Base-by-base conservation (phyloP, 2,797 vertebrate genomes). In the Dipus sagitta region DNA sequence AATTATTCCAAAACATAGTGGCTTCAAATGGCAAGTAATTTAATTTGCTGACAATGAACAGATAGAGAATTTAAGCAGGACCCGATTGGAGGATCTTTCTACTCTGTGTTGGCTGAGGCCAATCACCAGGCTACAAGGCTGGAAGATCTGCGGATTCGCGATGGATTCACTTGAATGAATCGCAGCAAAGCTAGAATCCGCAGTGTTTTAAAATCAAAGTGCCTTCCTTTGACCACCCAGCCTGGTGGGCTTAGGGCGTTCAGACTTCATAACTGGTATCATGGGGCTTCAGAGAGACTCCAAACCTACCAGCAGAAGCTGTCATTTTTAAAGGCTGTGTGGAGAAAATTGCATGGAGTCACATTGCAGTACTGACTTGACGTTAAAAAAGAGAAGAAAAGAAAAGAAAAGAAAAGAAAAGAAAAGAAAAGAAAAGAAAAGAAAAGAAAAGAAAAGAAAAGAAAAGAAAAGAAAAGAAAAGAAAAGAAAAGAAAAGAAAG, bases 121-220 rank as follows among this genome's bases (percentile, higher is more conserved):
- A 26, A 17, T 28, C 1, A 0, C 0, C 3, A 18, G 17, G 4
- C 7, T 9, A 70, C 12, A 24, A 14, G 38, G 47, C 4, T n/a
- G 9, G 1, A 30, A 72, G 8, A 14, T 24, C 42, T 15, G 2
- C 58, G 38, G 30, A 6, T 12, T 6, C 8, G 0, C 30, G 68
- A 8, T 38, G 12, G 12, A 34, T 86, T 67, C n/a, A 72, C 26
- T 28, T 58, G 15, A 10, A 24, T 54, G 52, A 20, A 75, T 78
- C 30, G 7, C 20, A n/a, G 3, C 18, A 87, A 76, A 42, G 14
- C 60, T 18, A 4, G 10, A 65, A 52, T 77, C 26, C 38, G 42
- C 17, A 34, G 28, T 5, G 72, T 17, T 67, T 24, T 80, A 58
- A 47, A 87, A 32, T 13, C 26, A 74, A 82, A 90, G 4, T 11